Base-by-base conservation (phyloP, 1,140 invertebrate species). In the Drosophila obscura region DNA sequence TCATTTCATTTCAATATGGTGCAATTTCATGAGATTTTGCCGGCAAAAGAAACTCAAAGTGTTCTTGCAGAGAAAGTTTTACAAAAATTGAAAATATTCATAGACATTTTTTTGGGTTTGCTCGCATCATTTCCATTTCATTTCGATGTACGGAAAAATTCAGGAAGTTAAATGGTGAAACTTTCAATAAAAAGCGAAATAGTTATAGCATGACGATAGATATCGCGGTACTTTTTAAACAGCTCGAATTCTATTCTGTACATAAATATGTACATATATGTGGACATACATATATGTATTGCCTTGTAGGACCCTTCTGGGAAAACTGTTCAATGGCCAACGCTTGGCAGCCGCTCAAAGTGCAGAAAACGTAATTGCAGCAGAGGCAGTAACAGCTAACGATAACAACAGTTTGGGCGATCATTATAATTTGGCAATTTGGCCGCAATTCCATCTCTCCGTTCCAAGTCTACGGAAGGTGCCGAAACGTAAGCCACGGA, bases 341-440 rank as follows among this genome's bases (percentile, higher is more conserved):
- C 39, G 45, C 28, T 85, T 85, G 81, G 81, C 81, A 60, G 45
- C 45, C 22, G 35, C 58, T 82, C 71, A 81, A 80, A 65, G 43
- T 64, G 60, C 39, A 31, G 46, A 50, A 61, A 71, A 63, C 55
- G 71, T 59, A 66, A 66, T 51, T 75, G 60, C 72, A 68, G 58
- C 15, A 56, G 77, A 46, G 53, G 50, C 51, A 58, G 50, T 46
- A 57, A 2, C 8, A 35, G 8, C 31, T 13, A 62, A 59, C 72
- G 61, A 74, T 65, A 74, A 75, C 55, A 68, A 60, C 44, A 50
- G 43, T 60, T 66, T 68, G 48, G 65, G 5, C 56, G 77, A 84
- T 84, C 80, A 85, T 84, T 85, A 85, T 80, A 84, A 83, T 75
- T 62, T 49, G 64, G 61, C 75, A 67, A 84, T 76, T 79, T 83